Conservation (phyloP, 2,797 vertebrate species). For the Xyrichtys novacula region DNA sequence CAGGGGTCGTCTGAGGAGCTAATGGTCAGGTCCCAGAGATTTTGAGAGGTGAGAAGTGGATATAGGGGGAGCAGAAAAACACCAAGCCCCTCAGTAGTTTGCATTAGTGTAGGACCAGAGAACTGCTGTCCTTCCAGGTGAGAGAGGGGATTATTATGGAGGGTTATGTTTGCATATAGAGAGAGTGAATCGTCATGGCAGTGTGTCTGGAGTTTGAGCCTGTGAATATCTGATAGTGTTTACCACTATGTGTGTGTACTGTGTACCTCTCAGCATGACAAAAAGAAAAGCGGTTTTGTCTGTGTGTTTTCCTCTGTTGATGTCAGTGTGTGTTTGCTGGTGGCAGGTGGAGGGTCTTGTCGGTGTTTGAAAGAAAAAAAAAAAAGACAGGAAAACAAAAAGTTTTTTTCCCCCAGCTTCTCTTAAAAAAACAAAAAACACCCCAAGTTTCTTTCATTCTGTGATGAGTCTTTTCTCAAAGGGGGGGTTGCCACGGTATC, state of each 20-base stretch:
- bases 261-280: conserved; percentile 32
- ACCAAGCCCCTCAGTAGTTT: conserved; percentile 42
- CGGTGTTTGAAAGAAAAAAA: conserved; percentile 20
- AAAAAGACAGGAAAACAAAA: neutral
- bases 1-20: neutral
- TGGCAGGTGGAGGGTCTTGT: conserved; percentile 47
- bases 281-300: conserved; percentile 26
- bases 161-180: conserved; percentile 61
- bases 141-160: conserved; percentile 15
- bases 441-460: neutral
- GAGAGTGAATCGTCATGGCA: conserved; percentile 37
- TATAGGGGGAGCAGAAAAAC: neutral
- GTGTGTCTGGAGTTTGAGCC: conserved; percentile 23
- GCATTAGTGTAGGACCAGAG: conserved; percentile 35
- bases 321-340: conserved; percentile 61
- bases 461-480: conserved; percentile 12
- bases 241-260: neutral
- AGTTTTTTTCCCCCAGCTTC: conserved; percentile 16
- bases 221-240: conserved; percentile 3
- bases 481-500: neutral
- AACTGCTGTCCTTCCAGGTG: conserved; percentile 43
- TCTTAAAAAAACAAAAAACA: neutral
- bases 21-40: conserved; percentile 37
- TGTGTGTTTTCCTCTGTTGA: conserved; percentile 36
- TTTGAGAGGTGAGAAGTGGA: conserved; percentile 13